Evolutionary conservation across 2,888 invertebrate genomes (phyloP), one percentile per base, ranked within the genome.

Genomic region (Rhimphoctona megacephalus): DNA sequence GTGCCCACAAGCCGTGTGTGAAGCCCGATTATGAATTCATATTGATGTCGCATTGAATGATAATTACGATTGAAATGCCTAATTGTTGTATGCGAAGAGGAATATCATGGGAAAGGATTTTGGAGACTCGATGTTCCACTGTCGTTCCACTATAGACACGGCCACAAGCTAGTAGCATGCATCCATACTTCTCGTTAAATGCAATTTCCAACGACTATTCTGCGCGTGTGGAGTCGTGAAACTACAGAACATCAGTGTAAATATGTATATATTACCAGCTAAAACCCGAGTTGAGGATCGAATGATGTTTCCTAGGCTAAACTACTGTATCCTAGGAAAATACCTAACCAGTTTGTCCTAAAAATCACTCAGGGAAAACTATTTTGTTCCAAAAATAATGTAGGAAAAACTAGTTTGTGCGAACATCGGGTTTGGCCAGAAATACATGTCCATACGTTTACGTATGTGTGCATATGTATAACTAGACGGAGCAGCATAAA

Each of bases 1-100:
- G 78, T 72, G 79, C 82, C 80, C 77, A 49, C 83, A 73, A 81
- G 67, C 86, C 67, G 77, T 39, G 77, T 76, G 76, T 76, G 83
- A 49, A 76, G 77, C 85, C 54, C 87, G 86, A 90, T 90, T 89
- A 88, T 89, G 89, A 89, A 91, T 92, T 91, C 91, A 89, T 89
- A 91, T 91, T 89, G 88, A 91, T 89, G 89, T 87, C 89, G 90
- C 83, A 90, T 89, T 88, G 88, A 85, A 88, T 88, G 89, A 89
- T 92, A 90, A 92, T 92, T 89, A 91, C 91, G 90, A 90, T 90
- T 88, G 89, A 90, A 90, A 90, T 92, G 87, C 87, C 89, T 90
- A 91, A 92, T 92, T 92, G 88, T 91, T 90, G 90, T 92, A 91
- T 90, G 90, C 87, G 74, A 57, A 80, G 39, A 81, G 77, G 74